These are phyloP conservation scores for Chelmon rostratus DNA, from an alignment of 2,797 vertebrate species.

Conservation along the genomic window DNA sequence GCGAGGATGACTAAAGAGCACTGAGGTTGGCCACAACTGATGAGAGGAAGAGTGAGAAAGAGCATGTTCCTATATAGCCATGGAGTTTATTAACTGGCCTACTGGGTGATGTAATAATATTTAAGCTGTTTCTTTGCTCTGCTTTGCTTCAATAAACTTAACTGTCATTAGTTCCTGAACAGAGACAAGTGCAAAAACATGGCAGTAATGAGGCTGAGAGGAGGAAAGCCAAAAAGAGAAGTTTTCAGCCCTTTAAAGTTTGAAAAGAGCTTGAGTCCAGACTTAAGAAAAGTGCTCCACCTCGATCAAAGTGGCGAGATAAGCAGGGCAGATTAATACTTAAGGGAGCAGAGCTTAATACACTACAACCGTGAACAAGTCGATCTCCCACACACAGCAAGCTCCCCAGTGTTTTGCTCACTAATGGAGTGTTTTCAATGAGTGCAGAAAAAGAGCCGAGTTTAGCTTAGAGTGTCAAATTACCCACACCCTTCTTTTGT, in stretches of 20 bases:
- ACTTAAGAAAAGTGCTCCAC: constrained; percentile 49
- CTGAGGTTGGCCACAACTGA: constrained; percentile 24
- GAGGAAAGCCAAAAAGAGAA: constrained; percentile 35
- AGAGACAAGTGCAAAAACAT: constrained; percentile 54
- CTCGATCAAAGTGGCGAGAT: constrained; percentile 59
- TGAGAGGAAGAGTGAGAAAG: constrained; percentile 24
- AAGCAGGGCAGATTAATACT: constrained; percentile 62
- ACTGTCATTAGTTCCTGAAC: constrained; percentile 58
- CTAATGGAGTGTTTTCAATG: constrained; percentile 67
- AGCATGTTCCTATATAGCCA: constrained; percentile 14
- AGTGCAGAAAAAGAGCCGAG: constrained; percentile 41
- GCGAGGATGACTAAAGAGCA: constrained; percentile 32
- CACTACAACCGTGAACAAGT: constrained; percentile 53
- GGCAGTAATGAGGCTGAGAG: constrained; percentile 52
- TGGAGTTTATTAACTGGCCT: constrained; percentile 46
- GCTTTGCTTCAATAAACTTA: constrained; percentile 62
- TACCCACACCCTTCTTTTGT: constrained; percentile 53
- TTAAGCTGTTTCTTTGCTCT: constrained; percentile 59
- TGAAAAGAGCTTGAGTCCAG: constrained; percentile 36
- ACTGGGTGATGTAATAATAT: constrained; percentile 41
- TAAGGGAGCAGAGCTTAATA: constrained; percentile 53
- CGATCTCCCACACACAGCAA: constrained; percentile 48
- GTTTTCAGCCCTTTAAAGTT: constrained; percentile 50
- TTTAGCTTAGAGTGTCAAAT: constrained; percentile 61
- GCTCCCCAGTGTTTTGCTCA: constrained; percentile 55